Base-by-base conservation (phyloP, 2,888 invertebrate genomes). In the Molanna angustata region DNA sequence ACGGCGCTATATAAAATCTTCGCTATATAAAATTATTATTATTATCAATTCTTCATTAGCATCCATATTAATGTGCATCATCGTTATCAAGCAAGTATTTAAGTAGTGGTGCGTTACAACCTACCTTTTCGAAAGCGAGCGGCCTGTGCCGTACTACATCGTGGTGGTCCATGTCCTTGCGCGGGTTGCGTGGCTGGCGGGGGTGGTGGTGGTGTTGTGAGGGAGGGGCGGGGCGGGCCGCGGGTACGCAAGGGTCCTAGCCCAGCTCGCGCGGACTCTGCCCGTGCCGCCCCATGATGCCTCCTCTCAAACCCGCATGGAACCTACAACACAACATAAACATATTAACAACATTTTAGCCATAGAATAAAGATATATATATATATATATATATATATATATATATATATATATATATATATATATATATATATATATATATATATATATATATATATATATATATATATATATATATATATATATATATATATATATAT, bases 211-310 rank as follows among this genome's bases (percentile, higher is more conserved):
- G n/a, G n/a, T n/a, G n/a, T n/a, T n/a, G n/a, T 65, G 72, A 74
- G 71, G n/a, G 71, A 73, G 80, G 83, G 80, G 79, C 82, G 80
- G 67, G 68, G 71, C 78, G 76, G 83, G 79, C 80, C 79, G 79
- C 76, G 72, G 70, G 68, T 77, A 68, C 74, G 73, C 80, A 81
- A 80, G 84, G 83, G 83, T 82, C 83, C 83, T 86, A 86, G 80
- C 86, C 86, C 84, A 85, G 84, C 85, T 87, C 86, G 86, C 86
- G 86, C 83, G 85, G 86, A 82, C 86, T 85, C 84, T 83, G 84
- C 78, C 85, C 84, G 78, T 82, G 85, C 84, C 86, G 85, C 86
- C 86, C 86, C 86, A 87, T 87, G 83, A 83, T 80, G 74, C 79
- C 79, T 81, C 81, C 84, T 83, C 83, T 86, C 80, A 81, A 79